These are phyloP conservation scores for Lathronympha strigana DNA, from an alignment of 2,888 invertebrate species.

Conservation along the genomic window DNA sequence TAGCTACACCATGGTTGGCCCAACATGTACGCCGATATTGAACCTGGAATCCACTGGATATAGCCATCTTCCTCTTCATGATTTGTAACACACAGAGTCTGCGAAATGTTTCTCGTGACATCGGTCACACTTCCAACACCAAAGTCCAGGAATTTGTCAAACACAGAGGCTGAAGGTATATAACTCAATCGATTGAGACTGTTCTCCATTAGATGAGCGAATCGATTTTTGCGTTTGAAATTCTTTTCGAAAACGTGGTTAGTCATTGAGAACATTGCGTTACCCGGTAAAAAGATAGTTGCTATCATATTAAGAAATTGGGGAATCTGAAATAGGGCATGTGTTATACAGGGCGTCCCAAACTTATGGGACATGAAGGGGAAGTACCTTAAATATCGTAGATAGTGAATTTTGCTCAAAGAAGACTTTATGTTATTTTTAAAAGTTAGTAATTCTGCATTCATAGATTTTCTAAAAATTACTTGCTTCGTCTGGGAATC, in stretches of 20 bases:
- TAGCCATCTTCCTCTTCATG: slow-evolving; percentile 71
- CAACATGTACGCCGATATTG: not conserved
- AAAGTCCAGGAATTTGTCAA: slow-evolving; percentile 73
- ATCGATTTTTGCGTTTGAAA: slow-evolving; percentile 63
- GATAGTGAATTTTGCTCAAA: no score
- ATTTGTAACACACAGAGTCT: slow-evolving; percentile 75
- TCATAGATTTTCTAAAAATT: no score
- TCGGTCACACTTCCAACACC: slow-evolving; percentile 68
- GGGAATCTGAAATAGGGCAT: slow-evolving; percentile 67
- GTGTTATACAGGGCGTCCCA: no score
- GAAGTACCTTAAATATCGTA: no score
- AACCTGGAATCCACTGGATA: slow-evolving; percentile 75
- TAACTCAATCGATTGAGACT: slow-evolving; percentile 66
- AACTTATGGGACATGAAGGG: no score
- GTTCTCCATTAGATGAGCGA: slow-evolving; percentile 74
- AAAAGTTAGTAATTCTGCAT: no score
- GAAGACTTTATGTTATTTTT: no score
- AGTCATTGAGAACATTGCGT: slow-evolving; percentile 60
- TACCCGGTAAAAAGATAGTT: slow-evolving; percentile 64
- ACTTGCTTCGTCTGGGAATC: no score
- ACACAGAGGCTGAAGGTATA: slow-evolving; percentile 74
- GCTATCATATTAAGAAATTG: slow-evolving; percentile 67
- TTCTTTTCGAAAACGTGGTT: slow-evolving; percentile 67
- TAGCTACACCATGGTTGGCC: not conserved
- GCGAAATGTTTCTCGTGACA: slow-evolving; percentile 72